Evolutionary conservation across 2,797 vertebrate species (phyloP).

Genomic region (Mormyrops attenuatus): DNA sequence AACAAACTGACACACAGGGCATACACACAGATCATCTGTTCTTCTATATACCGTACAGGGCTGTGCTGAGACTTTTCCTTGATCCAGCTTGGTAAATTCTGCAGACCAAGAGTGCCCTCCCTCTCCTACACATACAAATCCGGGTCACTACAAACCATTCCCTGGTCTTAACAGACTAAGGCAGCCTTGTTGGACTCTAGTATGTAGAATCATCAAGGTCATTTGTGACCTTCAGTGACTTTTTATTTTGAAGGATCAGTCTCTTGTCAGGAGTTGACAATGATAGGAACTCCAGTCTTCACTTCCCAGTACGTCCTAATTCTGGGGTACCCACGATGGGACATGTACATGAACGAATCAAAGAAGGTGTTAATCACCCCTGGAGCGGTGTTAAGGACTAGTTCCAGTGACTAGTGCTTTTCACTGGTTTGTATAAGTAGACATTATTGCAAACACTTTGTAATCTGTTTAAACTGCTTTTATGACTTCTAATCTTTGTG

Average conservation of each 20-base stretch:
- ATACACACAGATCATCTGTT: neutral
- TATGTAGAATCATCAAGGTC: neutral
- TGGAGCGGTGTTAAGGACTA: neutral
- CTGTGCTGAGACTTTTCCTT: neutral
- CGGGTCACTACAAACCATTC: neutral
- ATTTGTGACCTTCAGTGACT: neutral
- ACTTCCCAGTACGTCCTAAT: neutral
- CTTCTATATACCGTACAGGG: neutral
- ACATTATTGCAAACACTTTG: neutral
- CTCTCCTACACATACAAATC: neutral
- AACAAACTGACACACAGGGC: neutral
- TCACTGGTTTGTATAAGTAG: neutral
- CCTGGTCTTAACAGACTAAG: neutral
- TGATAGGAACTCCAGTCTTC: neutral
- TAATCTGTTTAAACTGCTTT: neutral
- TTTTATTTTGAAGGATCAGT: neutral
- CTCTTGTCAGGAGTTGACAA: neutral
- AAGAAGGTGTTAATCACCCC: neutral
- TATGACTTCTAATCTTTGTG: neutral
- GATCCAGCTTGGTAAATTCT: neutral
- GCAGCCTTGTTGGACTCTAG: neutral
- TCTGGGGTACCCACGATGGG: neutral
- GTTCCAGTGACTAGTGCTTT: neutral
- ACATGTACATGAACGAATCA: neutral
- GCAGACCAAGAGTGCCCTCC: neutral